Evolutionary conservation across 2,113 vertebrate species (phyloP), one percentile per base, ranked within the genome.

Genomic region (Vidua chalybeata): DNA sequence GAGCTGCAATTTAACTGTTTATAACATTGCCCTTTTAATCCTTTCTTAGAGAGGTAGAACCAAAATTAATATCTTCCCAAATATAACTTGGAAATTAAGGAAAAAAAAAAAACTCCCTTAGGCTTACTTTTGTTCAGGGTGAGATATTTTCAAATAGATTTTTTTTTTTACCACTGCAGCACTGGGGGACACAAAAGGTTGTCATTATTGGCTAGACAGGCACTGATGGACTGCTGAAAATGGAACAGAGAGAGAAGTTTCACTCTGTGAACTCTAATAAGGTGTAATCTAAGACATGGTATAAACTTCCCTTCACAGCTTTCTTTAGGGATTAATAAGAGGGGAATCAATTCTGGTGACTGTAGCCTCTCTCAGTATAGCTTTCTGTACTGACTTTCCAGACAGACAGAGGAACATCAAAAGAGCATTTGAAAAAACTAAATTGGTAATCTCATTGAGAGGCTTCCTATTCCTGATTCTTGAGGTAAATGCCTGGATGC

Each of bases 391-490:
- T 76, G 52, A 63, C 75, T 90, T 87, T 87, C 24, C 10, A 33
- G 46, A 64, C 11, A 64, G 39, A 33, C 3, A 55, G 56, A 43
- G 45, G 21, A 69, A 55, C 14, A 78, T 56, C 12, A 68, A 51
- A 28, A 61, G 0, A 59, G 1, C 4, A 10, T 41, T 33, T 8
- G 6, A 35, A 89, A 63, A 52, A 67, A 51, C 2, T 1, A 2
- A 8, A 1, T 12, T 54, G 43, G 17, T 6, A 63, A 63, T 72
- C 28, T 80, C 10, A 46, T 3, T 66, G n/a, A 41, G 35, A 77
- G 24, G 4, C 6, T 83, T 58, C 9, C 10, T 79, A 16, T 56
- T 84, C 63, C 55, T 69, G 31, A 43, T 64, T 89, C 55, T 31
- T 58, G n/a, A 75, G 30, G 31, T 14, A 41, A 54, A 41, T 55